Evolutionary conservation across 2,113 vertebrate species (phyloP), one percentile per base, ranked within the genome.

Genomic region (Dasypus novemcinctus): DNA sequence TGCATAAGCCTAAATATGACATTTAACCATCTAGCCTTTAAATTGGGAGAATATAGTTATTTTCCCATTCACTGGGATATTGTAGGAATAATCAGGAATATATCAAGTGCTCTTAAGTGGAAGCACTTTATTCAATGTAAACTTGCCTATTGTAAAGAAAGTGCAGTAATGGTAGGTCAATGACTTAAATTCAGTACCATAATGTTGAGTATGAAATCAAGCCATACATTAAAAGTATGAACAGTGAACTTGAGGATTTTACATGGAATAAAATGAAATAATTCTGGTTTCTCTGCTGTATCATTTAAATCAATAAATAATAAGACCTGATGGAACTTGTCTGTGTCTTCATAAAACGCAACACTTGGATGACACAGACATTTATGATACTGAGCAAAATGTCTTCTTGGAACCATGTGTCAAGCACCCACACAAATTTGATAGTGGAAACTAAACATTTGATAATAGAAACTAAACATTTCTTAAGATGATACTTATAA

Each of bases 141-240:
- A 46, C 27, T 63, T 64, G 27, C 46, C 66, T 92, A 68, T 76
- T 94, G 46, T 90, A 87, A 85, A 82, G 38, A 78, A 91, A 92
- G 78, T 69, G 20, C 86, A 66, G 61, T 93, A 57, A 71, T 91
- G 36, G 38, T 31, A 87, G 66, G 13, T 71, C 41, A 79, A 38
- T 82, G 86, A 72, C 89, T 95, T 82, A 86, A 90, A 89, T 69
- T n/a, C 20, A 93, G 13, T 61, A 66, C 33, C 63, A 54, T 94
- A 75, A 79, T 87, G 89, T 76, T 95, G 96, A 86, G 14, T 83
- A n/a, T 82, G 85, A 94, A 89, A 75, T 88, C 59, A 95, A 94
- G 72, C 57, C 41, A 78, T 72, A 74, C 54, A 94, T 91, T 96
- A 43, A 76, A 72, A 78, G 90, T 69, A 75, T 86, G 74, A 75